These are phyloP conservation scores for Drosophila incognita DNA, from an alignment of 2,888 invertebrate species.

Conservation along the genomic window DNA sequence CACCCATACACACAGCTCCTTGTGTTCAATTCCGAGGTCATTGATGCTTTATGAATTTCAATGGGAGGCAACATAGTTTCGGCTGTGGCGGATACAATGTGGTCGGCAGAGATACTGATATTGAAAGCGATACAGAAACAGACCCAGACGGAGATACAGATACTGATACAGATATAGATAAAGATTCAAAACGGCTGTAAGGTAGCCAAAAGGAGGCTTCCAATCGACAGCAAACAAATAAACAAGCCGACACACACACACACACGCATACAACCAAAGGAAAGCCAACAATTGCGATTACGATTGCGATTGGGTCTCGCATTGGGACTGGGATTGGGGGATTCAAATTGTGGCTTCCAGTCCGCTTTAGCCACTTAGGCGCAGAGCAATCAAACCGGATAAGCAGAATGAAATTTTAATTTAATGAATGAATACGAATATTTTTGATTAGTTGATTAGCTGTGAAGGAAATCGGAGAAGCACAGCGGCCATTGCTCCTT, in stretches of 20 bases:
- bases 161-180: slow-evolving; percentile 25
- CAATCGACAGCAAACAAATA: slow-evolving; percentile 63
- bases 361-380: slow-evolving; percentile 64
- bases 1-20: neutral
- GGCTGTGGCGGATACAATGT: slow-evolving; percentile 44
- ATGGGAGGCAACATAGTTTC: slow-evolving; percentile 69
- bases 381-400: slow-evolving; percentile 76
- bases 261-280: slow-evolving; percentile 28
- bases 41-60: slow-evolving; percentile 79
- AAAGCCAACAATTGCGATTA: slow-evolving; percentile 73
- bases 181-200: slow-evolving; percentile 33
- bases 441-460: slow-evolving; percentile 75
- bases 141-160: slow-evolving; percentile 27
- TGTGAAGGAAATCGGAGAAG: slow-evolving; percentile 36
- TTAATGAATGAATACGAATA: slow-evolving; percentile 76
- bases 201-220: slow-evolving; percentile 42
- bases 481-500: slow-evolving; percentile 5
- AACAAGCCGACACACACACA: slow-evolving; percentile 34
- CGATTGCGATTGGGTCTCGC: slow-evolving; percentile 64
- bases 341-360: slow-evolving; percentile 59
- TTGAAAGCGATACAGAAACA: slow-evolving; percentile 25
- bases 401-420: slow-evolving; percentile 79
- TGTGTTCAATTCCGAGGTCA: slow-evolving; percentile 17
- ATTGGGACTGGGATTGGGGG: slow-evolving; percentile 46
- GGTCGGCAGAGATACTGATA: slow-evolving; percentile 35